phyloP scores from a whole-genome alignment of 2,888 invertebrate species.

The Platycnemis pennipes region DNA sequence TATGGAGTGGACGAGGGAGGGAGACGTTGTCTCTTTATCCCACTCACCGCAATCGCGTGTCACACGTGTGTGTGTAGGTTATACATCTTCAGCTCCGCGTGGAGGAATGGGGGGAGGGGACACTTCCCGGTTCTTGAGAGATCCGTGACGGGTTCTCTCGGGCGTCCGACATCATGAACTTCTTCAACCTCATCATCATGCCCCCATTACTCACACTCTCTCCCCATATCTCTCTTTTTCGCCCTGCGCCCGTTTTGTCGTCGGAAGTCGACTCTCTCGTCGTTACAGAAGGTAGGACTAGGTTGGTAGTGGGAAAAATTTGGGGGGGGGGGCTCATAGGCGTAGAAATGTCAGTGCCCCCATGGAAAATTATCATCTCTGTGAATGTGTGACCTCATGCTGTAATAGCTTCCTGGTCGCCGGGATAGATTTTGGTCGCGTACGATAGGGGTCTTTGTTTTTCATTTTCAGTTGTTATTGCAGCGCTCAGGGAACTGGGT shows the following conservation, averaged over 20 bases:
- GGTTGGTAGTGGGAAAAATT: too few relatives aligned
- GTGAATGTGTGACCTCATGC: not conserved
- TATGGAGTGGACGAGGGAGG: not conserved
- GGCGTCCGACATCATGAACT: not conserved
- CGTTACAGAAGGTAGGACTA: not conserved
- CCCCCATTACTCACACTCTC: not conserved
- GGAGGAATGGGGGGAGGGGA: not conserved
- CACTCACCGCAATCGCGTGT: not conserved
- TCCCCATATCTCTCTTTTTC: not conserved
- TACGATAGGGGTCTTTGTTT: too few relatives aligned
- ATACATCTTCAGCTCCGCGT: not conserved
- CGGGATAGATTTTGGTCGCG: not conserved
- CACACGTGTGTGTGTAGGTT: constrained; percentile 16
- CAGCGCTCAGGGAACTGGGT: too few relatives aligned
- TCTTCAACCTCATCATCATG: not conserved
- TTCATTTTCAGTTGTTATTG: too few relatives aligned
- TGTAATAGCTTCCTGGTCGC: not conserved
- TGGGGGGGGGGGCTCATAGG: too few relatives aligned
- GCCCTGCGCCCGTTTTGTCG: not conserved
- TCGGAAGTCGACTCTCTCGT: not conserved
- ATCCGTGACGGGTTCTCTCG: not conserved
- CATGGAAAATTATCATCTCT: not conserved
- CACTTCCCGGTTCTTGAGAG: not conserved
- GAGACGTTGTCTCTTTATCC: not conserved
- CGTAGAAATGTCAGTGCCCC: not conserved